A percentile compares a stretch with the other conserved stretches of the same genome.
Evolutionary conservation across 53 echinoderm and acorn worm genomes (phyloP).

Genomic region (Luidia sarsii): DNA sequence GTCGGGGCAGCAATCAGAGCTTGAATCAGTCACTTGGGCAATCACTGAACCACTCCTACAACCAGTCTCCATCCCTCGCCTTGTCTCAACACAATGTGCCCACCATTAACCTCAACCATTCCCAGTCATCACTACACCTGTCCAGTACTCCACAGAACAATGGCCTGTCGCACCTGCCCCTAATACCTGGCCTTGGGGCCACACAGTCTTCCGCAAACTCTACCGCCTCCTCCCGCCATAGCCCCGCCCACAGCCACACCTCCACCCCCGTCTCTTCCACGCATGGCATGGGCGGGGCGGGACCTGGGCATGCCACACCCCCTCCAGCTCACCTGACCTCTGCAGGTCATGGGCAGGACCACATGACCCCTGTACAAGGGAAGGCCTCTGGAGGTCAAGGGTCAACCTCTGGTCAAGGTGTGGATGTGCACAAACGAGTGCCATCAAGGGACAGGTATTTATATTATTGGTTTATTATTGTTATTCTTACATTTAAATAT

Average conservation of each 20-base stretch:
- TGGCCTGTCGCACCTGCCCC: conserved; percentile 26
- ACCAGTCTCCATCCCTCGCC: conserved; percentile 34
- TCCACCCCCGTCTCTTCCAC: conserved; percentile 44
- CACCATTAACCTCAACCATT: conserved; percentile 59
- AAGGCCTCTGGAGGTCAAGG: background rate
- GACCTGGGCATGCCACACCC: conserved; percentile 43
- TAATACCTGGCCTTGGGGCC: conserved; percentile 1
- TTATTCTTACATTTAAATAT: too few species aligned
- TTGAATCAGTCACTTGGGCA: conserved; percentile 62
- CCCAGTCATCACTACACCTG: conserved; percentile 13
- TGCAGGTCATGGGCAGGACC: conserved; percentile 31
- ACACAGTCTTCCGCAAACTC: conserved; percentile 37
- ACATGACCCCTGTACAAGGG: conserved; percentile 19
- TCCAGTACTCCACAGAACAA: conserved; percentile 38
- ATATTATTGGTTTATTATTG: background rate
- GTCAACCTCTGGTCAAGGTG: conserved; percentile 24
- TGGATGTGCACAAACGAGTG: conserved; percentile 35
- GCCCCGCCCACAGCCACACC: conserved; percentile 47
- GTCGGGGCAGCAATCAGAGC: conserved; percentile 73
- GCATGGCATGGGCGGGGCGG: conserved; percentile 30
- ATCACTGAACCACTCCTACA: conserved; percentile 66
- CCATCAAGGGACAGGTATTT: conserved; percentile 47
- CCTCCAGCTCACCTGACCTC: conserved; percentile 24
- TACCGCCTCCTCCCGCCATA: conserved; percentile 48
- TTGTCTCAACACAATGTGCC: conserved; percentile 29